Conservation (phyloP, 2,888 invertebrate species). For the Dugesia japonica region DNA sequence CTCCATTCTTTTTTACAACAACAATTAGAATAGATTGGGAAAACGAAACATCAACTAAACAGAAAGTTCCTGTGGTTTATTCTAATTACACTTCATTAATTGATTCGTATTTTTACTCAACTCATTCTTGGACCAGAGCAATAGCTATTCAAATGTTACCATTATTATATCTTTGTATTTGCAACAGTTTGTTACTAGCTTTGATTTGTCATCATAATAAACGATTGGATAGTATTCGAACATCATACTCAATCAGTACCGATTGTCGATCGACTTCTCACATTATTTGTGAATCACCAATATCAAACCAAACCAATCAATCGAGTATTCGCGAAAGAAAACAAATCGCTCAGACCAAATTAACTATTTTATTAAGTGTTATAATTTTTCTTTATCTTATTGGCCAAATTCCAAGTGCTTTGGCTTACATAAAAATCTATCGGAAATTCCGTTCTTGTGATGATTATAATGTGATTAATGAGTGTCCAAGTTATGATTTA, state of each 20-base stretch:
- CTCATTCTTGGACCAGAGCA: constrained; percentile 21
- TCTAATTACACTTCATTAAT: constrained; percentile 23
- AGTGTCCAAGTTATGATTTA: background rate
- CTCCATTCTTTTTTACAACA: constrained; percentile 29
- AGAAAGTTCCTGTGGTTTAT: constrained; percentile 20
- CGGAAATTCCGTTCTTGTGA: background rate
- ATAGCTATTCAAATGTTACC: constrained; percentile 28
- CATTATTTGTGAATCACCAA: background rate
- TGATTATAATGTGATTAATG: background rate
- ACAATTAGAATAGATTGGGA: background rate
- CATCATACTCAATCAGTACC: background rate
- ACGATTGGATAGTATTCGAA: constrained; percentile 13
- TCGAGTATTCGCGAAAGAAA: constrained; percentile 15
- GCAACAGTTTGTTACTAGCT: constrained; percentile 20
- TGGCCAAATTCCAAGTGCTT: constrained; percentile 30
- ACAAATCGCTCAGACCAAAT: constrained; percentile 23
- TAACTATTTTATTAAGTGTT: constrained; percentile 24
- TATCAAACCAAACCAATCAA: background rate
- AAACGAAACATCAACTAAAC: background rate
- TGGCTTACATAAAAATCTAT: constrained; percentile 27
- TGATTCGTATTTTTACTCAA: background rate
- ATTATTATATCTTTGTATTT: constrained; percentile 23
- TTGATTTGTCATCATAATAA: constrained; percentile 22
- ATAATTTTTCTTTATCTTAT: constrained; percentile 26
- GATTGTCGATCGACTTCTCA: background rate